Percentiles rank a stretch among this genome's conserved stretches.
These are phyloP conservation scores for Ceramica pisi DNA, from an alignment of 2,888 invertebrate genomes.

Conservation along the genomic window DNA sequence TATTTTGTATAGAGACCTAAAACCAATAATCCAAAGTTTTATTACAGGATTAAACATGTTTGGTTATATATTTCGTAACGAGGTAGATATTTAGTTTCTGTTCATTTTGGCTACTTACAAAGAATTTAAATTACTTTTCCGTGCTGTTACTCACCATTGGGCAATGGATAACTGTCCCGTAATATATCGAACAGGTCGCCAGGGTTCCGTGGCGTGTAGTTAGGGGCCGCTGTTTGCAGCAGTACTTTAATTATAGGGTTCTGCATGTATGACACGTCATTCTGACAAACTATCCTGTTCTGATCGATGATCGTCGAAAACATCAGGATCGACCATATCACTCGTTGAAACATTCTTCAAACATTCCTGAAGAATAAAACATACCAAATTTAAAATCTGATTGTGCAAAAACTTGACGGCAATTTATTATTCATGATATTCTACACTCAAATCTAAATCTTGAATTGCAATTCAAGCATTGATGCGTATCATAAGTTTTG, in stretches of 20 bases:
- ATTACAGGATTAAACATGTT: no score
- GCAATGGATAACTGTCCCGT: slow-evolving; percentile 72
- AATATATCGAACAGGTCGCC: slow-evolving; percentile 71
- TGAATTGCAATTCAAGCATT: slow-evolving; percentile 19
- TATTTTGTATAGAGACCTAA: no score
- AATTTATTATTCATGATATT: not conserved
- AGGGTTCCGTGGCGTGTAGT: slow-evolving; percentile 63
- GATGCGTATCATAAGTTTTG: slow-evolving; percentile 20
- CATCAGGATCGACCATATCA: slow-evolving; percentile 26
- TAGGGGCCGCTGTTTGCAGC: slow-evolving; percentile 65
- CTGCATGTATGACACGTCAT: slow-evolving; percentile 61
- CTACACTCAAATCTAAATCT: slow-evolving; percentile 3
- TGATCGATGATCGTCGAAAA: slow-evolving; percentile 29
- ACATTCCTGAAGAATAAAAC: slow-evolving; percentile 21
- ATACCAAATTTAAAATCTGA: not conserved
- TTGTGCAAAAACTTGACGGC: not conserved
- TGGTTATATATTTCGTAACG: no score
- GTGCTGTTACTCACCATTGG: slow-evolving; percentile 68
- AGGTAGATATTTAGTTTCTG: no score
- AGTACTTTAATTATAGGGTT: slow-evolving; percentile 66
- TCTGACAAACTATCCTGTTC: slow-evolving; percentile 49
- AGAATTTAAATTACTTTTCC: slow-evolving; percentile 35
- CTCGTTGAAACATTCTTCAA: slow-evolving; percentile 23
- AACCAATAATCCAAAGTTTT: no score
- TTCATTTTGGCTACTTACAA: not conserved